Evolutionary conservation across 2,888 invertebrate genomes (phyloP), one percentile per base, ranked within the genome.

Genomic region (Pelosia muscerda): DNA sequence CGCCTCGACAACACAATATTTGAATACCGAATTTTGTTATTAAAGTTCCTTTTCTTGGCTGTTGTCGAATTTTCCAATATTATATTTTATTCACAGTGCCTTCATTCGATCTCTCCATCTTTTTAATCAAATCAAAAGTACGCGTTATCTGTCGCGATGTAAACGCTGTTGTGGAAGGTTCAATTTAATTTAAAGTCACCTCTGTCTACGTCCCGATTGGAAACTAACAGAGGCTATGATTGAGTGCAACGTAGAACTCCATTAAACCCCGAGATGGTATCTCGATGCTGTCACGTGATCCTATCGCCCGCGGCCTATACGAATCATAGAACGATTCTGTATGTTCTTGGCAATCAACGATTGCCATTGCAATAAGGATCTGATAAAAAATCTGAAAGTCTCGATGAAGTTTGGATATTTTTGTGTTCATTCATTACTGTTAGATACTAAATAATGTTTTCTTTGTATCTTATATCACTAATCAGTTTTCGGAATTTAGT

Each of bases 211-310:
- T 75, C 74, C 75, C 75, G 74, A 79, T 81, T 83, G 78, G 76
- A 75, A 80, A 78, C 78, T 77, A 81, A 81, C 82, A 78, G 81
- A 77, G 83, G 86, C 89, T 88, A 86, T 90, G 88, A 92, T 91
- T 89, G 89, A 91, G 85, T 90, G 90, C 91, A 90, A 76, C 87
- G 87, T 88, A 88, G 87, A 91, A 91, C 89, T 92, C 92, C 87
- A 91, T 93, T 92, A 92, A 82, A 87, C 83, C 49, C 85, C 81
- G 86, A 86, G 90, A 91, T 89, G 88, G 86, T 90, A 91, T 92
- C 92, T 87, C 83, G 84, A 74, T 72, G 86, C 87, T 90, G 91
- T 91, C 91, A 89, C 89, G 88, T 90, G 92, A 88, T 87, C 87
- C 84, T 86, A 82, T 84, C 84, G 88, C 88, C 86, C 79, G 89